Evolutionary conservation across 2,888 invertebrate species (phyloP), one percentile per base, ranked within the genome.

Genomic region (Hypsopygia costalis): DNA sequence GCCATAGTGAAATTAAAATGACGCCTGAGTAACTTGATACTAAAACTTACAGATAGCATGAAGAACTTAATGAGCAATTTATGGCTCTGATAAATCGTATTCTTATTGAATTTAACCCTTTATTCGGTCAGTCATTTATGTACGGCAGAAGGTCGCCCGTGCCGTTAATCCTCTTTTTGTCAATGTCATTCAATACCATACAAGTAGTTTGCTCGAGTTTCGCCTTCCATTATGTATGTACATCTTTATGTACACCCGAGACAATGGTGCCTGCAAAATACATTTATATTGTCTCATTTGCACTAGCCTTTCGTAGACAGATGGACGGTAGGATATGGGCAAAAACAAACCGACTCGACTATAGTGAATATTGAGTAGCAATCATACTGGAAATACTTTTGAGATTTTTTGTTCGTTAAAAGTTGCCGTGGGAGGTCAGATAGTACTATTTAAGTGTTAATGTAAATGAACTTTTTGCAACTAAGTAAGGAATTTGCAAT

Each of bases 141-240:
- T 47, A 46, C 46, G 49, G 51, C 21, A 49, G 55, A 54, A 53
- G 51, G 49, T 47, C 46, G 43, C 48, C 41, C 35, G 40, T 44
- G 47, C 56, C 55, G 57, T 61, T 58, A 57, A 61, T 56, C 34
- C 43, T 51, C 44, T 47, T 46, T 43, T 48, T 45, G 47, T 43
- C 42, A 37, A 35, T 49, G 51, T 58, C 61, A 54, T 33, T 58
- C 53, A 43, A 47, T 44, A 44, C 58, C 54, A 54, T 54, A 53
- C 52, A 50, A 55, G 55, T 51, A 58, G n/a, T 63, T 59, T 58
- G 53, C 51, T 61, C 52, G 52, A 47, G 41, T 53, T 52, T 50
- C 51, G 46, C 51, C 46, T 42, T 47, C 52, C 49, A 48, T 57
- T n/a, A 49, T 50, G 50, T 36, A 54, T 44, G 40, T 54, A 55